Conservation (phyloP, 2,797 vertebrate species). For the Streptopelia turtur region DNA sequence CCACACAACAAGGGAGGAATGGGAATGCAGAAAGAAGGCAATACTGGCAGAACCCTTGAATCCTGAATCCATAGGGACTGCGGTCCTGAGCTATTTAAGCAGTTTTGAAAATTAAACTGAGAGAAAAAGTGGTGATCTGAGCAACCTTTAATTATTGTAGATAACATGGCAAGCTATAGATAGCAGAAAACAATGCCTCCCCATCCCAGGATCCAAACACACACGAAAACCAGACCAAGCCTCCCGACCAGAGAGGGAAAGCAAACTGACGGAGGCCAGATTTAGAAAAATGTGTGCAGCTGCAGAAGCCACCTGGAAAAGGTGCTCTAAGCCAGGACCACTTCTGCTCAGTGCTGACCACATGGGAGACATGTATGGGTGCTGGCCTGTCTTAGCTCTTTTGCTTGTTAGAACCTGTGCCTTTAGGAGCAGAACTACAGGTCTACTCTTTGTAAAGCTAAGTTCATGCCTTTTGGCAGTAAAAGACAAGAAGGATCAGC, state of each 20-base stretch:
- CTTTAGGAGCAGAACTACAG: not conserved
- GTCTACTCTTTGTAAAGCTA: not conserved
- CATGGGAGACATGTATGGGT: accelerated
- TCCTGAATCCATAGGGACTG: not conserved
- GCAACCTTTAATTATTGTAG: not conserved
- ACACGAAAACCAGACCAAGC: not conserved
- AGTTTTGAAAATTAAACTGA: slow-evolving; percentile 43
- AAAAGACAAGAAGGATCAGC: not conserved
- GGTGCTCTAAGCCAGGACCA: not conserved
- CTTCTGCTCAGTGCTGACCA: not conserved
- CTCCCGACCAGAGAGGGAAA: not conserved
- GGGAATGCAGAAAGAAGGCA: not conserved
- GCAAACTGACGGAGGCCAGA: not conserved
- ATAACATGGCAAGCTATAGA: not conserved
- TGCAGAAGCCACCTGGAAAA: not conserved
- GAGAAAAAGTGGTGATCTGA: not conserved
- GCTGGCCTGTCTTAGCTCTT: not conserved
- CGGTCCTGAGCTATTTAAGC: not conserved
- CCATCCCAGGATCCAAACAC: not conserved
- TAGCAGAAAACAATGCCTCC: not conserved
- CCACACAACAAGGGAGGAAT: not conserved
- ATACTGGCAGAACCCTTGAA: not conserved
- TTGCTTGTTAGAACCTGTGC: not conserved
- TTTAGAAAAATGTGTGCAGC: not conserved
- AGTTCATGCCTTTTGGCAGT: not conserved